Evolutionary conservation across 1,140 invertebrate genomes (phyloP), one percentile per base, ranked within the genome.

Genomic region (Panulirus ornatus): DNA sequence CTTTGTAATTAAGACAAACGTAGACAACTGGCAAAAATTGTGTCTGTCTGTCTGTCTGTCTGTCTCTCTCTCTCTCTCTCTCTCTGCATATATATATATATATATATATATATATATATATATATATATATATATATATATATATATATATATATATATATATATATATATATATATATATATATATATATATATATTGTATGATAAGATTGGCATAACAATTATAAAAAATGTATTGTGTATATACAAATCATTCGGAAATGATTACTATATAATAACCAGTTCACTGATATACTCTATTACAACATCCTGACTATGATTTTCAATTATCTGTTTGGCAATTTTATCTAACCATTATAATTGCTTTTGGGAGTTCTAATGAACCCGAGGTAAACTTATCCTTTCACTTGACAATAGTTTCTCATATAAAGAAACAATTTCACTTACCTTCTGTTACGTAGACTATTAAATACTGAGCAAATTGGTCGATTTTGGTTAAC

Each of bases 101-200:
- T 58, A 58, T 58, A 58, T 58, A 58, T 58, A 70, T 11, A n/a
- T 73, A 73, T 73, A 30, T 73, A 73, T 30, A 30, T 73, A 73
- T 1, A 73, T 73, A 73, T 40, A 30, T 30, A 27, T 73, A 30
- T 30, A 73, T 30, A 30, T 30, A 73, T 14, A 30, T 30, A 73
- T 73, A 30, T 73, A 30, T 30, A 30, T 30, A 30, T 30, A 0
- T 30, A 73, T 30, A 30, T 30, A 36, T 30, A 30, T 30, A 73
- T 30, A 36, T 0, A 73, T 30, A 73, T 73, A 73, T 30, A 73
- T 30, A 73, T 0, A 73, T 30, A 73, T 34, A 73, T 34, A 73
- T 6, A 73, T 34, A 73, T 6, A 73, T 34, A 73, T 27, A 34
- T 34, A 34, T 1, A 8, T 58, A 58, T 58, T n/a, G n/a, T n/a